These are phyloP conservation scores for Lasioglossum calceatum DNA, from an alignment of 2,888 invertebrate species.

Conservation along the genomic window DNA sequence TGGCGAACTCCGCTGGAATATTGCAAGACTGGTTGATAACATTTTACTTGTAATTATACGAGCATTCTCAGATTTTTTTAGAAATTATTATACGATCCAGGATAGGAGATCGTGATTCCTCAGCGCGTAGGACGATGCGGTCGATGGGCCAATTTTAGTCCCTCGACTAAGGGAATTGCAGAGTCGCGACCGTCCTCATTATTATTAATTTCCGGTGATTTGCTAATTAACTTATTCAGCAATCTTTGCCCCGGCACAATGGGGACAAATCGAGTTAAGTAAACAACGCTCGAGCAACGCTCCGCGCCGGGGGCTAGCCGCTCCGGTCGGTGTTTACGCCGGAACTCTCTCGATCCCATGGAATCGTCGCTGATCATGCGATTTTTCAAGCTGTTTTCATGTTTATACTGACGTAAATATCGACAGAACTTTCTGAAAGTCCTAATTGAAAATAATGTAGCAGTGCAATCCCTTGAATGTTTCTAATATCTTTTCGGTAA, in stretches of 20 bases:
- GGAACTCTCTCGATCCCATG: background rate
- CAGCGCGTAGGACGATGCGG: background rate
- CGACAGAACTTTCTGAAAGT: no score
- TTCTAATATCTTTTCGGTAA: background rate
- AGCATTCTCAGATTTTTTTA: background rate
- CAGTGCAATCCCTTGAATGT: background rate
- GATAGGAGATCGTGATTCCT: background rate
- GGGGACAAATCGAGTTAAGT: conserved; percentile 16
- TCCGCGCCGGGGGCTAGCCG: background rate
- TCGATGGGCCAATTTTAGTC: background rate
- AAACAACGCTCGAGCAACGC: conserved; percentile 13
- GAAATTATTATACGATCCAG: background rate
- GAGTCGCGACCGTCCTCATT: conserved; percentile 47
- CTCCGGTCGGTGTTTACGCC: background rate
- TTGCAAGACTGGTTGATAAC: background rate
- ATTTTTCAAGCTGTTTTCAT: no score
- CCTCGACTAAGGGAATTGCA: background rate
- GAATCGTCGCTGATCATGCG: background rate
- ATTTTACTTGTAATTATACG: background rate
- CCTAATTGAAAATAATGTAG: no score
- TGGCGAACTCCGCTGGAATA: background rate
- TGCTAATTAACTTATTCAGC: conserved; percentile 54
- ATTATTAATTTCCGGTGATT: conserved; percentile 55
- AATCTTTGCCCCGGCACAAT: conserved; percentile 21
- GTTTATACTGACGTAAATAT: no score